A percentile compares a stretch with the other conserved stretches of the same genome.
These are phyloP conservation scores for Nycteola revayana DNA, from an alignment of 2,888 invertebrate genomes.

Conservation along the genomic window DNA sequence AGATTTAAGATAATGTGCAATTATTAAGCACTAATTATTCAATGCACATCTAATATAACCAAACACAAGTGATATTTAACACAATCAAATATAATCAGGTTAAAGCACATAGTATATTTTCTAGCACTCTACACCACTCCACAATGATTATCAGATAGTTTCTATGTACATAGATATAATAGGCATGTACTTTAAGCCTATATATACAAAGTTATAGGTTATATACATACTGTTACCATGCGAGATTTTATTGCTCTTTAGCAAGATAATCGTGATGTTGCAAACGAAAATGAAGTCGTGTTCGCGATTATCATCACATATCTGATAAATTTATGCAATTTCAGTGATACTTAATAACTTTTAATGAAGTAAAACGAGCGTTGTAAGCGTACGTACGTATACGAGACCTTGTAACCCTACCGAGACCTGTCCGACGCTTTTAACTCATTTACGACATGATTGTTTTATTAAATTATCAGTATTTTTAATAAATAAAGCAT, in stretches of 20 bases:
- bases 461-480: slow-evolving; percentile 16
- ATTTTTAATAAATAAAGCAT: background rate
- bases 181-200: slow-evolving; percentile 41
- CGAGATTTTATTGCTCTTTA: slow-evolving; percentile 50
- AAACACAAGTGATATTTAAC: slow-evolving; percentile 9
- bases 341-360: slow-evolving; percentile 17
- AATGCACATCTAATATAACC: slow-evolving; percentile 1
- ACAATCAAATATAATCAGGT: slow-evolving; percentile 27
- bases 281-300: slow-evolving; percentile 25
- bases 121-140: slow-evolving; percentile 42
- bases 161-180: slow-evolving; percentile 47
- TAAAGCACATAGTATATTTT: slow-evolving; percentile 38
- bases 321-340: slow-evolving; percentile 20
- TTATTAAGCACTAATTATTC: slow-evolving; percentile 6
- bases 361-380: slow-evolving; percentile 27
- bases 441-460: slow-evolving; percentile 32
- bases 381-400: slow-evolving; percentile 27
- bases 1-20: slow-evolving; percentile 3
- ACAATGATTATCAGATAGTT: slow-evolving; percentile 58
- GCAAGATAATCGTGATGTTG: slow-evolving; percentile 33
- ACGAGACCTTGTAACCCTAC: slow-evolving; percentile 46
- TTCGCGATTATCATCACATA: slow-evolving; percentile 22
- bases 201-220: slow-evolving; percentile 64
- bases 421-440: slow-evolving; percentile 41
- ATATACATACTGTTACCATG: slow-evolving; percentile 71